Evolutionary conservation across 1,140 invertebrate species (phyloP), one percentile per base, ranked within the genome.

Genomic region (Hyles euphorbiae): DNA sequence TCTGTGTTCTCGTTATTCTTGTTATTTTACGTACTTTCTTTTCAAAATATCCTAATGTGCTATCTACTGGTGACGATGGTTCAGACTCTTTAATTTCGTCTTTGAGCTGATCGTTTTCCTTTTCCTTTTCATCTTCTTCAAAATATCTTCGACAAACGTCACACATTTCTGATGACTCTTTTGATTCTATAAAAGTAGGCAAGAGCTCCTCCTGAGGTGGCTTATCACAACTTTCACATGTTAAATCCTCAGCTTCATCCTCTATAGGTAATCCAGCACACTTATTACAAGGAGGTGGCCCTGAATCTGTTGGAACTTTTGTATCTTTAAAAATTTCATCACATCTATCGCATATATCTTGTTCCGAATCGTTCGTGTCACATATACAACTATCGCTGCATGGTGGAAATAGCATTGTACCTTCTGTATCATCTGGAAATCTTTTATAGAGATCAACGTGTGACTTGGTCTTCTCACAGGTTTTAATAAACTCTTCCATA

Each of bases 21-120:
- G 59, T 65, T 50, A 68, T 73, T 58, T 66, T 78, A 44, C 58
- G 56, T 9, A 68, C 51, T 58, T 70, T 69, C 46, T 68, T 77
- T 56, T 74, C 68, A 59, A 67, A 75, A 34, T 70, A 75, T 33
- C 70, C 70, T 10, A 69, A 56, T 10, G 51, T 55, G 22, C 56
- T 61, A 34, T 68, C 68, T n/a, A 53, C 51, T 6, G 56, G 22
- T 5, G 5, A 5, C 8, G 44, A 40, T 33, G 51, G 50, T 54
- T 7, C 6, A 7, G 1, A 36, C 36, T 49, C 51, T 49, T 22
- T 4, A 34, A 5, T 40, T 40, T 57, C 56, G 33, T 44, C 22
- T 50, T 22, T 22, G 22, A 22, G 22, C 22, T 22, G 22, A 22
- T 61, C 36, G 50, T 51, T 49, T 58, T 62, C 34, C 9, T 56